phyloP scores from a whole-genome alignment of 2,113 vertebrate genomes.

The Ranitomeya variabilis region DNA sequence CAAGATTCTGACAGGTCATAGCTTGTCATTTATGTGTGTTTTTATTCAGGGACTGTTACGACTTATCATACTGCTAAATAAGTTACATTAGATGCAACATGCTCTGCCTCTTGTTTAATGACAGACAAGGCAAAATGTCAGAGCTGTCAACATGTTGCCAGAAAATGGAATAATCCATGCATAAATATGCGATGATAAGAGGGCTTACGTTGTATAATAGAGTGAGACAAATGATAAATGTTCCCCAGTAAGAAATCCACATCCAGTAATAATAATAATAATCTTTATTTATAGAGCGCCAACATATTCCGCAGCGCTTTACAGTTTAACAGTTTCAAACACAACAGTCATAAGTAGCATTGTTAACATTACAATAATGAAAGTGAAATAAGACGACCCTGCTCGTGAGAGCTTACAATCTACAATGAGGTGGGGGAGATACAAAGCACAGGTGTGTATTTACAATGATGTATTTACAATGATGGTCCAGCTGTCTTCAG shows the following conservation, averaged over 20 bases:
- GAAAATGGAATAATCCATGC: background rate
- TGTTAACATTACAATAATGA: too few relatives aligned
- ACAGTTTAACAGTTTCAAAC: too few relatives aligned
- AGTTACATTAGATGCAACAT: background rate
- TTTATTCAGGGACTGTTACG: background rate
- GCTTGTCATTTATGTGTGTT: background rate
- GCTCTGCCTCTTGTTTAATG: background rate
- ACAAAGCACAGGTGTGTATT: too few relatives aligned
- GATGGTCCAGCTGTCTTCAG: too few relatives aligned
- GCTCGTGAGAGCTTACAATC: too few relatives aligned
- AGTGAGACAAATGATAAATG: background rate
- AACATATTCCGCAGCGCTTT: too few relatives aligned
- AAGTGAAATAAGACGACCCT: too few relatives aligned
- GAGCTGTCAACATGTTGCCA: background rate
- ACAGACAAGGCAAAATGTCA: background rate
- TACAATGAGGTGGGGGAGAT: too few relatives aligned
- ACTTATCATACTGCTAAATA: background rate
- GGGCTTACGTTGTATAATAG: background rate
- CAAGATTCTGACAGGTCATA: background rate
- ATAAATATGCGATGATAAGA: slow-evolving; percentile 2
- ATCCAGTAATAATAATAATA: background rate
- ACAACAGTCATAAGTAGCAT: too few relatives aligned
- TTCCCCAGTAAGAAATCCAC: background rate
- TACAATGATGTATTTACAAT: too few relatives aligned
- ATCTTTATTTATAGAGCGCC: too few relatives aligned